Base-by-base conservation (phyloP, 2,113 vertebrate genomes). In the Perccottus glenii region DNA sequence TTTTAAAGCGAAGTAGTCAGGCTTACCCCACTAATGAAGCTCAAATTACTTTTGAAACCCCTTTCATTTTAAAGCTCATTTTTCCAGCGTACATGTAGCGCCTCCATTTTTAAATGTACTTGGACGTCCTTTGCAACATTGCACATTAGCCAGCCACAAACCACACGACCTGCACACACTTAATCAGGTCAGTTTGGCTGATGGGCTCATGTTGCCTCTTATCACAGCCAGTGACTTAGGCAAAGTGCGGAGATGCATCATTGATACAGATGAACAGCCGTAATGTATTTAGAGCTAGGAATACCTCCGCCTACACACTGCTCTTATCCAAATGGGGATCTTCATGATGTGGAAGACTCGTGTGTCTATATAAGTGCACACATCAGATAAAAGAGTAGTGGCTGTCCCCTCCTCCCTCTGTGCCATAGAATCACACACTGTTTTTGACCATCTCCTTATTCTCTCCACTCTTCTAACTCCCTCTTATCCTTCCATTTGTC, bases 341-440 rank as follows among this genome's bases (percentile, higher is more conserved):
- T 62, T 14, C 6, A 35, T 32, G 61, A 68, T 72, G 60, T 50
- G 52, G 8, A 19, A 75, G 72, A 76, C 59, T 77, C 65, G 5
- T 11, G 64, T 48, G 43, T 38, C 12, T 2, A 43, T 50, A 32
- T 14, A 52, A n/a, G 27, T 42, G 11, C 14, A 9, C 33, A 36
- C 61, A 36, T 80, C 35, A 59, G 53, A 78, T 78, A 63, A 78
- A 86, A 82, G 78, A 82, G 70, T 6, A 32, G 62, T 60, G 70
- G 75, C 68, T 81, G 48, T 57, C 60, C 65, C 66, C 63, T 65
- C 60, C 68, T 75, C 65, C 56, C n/a, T 49, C 12, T 36, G 50
- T 56, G 40, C 47, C 32, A 11, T 47, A 64, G 53, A 77, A 76
- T 81, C 58, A 65, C 62, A 51, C 50, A 36, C 9, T 42, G 16